Evolutionary conservation across 2,888 invertebrate species (phyloP).

Genomic region (Chloroclystis v-ata): DNA sequence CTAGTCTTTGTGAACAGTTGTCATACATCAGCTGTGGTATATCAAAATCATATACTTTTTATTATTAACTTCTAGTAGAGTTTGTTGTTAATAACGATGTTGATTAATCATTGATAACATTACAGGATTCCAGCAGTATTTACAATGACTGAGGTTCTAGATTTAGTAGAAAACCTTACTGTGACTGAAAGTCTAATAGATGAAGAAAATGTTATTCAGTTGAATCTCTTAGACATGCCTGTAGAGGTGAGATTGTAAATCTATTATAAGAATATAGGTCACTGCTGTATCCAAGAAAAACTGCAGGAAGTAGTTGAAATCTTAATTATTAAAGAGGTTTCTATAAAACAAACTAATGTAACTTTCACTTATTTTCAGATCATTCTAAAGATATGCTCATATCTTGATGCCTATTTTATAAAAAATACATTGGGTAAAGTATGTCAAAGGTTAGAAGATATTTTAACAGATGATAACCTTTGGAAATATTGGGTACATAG

Average conservation of each 20-base stretch:
- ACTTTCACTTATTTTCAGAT: slow-evolving; percentile 61
- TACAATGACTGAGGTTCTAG: slow-evolving; percentile 56
- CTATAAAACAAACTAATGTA: background rate
- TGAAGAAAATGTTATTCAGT: slow-evolving; percentile 38
- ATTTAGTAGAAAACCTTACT: slow-evolving; percentile 44
- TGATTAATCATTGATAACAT: too few relatives aligned
- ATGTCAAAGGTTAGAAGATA: slow-evolving; percentile 76
- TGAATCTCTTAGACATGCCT: slow-evolving; percentile 56
- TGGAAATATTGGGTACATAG: slow-evolving; percentile 76
- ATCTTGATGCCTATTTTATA: slow-evolving; percentile 75
- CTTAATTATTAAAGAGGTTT: too few relatives aligned
- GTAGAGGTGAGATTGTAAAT: slow-evolving; percentile 52
- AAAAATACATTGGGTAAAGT: slow-evolving; percentile 73
- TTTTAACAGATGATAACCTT: slow-evolving; percentile 74
- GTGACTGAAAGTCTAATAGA: slow-evolving; percentile 44
- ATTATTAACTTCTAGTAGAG: too few relatives aligned
- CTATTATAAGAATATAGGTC: too few relatives aligned
- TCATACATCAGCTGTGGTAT: too few relatives aligned
- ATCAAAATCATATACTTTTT: too few relatives aligned
- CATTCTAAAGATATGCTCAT: slow-evolving; percentile 79
- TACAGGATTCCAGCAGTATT: background rate
- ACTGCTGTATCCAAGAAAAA: too few relatives aligned
- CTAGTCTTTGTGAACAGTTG: too few relatives aligned
- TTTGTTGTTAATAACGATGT: too few relatives aligned
- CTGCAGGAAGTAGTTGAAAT: too few relatives aligned